Evolutionary conservation across 2,888 invertebrate genomes (phyloP), one percentile per base, ranked within the genome.

Genomic region (Stramonita haemastoma): DNA sequence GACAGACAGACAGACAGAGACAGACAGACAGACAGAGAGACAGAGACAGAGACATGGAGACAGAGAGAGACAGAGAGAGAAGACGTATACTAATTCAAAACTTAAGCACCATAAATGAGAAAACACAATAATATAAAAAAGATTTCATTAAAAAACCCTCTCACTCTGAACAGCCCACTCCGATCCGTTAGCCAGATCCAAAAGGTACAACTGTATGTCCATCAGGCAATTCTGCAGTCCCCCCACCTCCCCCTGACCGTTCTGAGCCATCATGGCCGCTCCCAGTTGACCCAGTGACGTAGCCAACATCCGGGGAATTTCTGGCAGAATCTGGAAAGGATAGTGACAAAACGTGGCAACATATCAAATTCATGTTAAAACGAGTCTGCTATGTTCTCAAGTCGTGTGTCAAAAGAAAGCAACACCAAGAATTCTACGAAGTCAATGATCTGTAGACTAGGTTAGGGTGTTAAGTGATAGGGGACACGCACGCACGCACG

Each of bases 161-260:
- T 86, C 26, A 86, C 86, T 86, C 19, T 22, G 56, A 29, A 86
- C 60, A 34, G 86, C 86, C 86, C 86, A 86, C 8, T 86, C 86
- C 5, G 57, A 29, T 6, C 86, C 86, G 22, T 86, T 86, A 17
- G 86, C 57, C 32, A 86, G 86, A 66, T n/a, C n/a, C 86, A 86
- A 17, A 8, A 86, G 86, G 17, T 60, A 86, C 29, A 60, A 22
- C 32, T 60, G 57, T 19, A 86, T 0, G 66, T 86, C 86, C 13
- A 66, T 1, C 29, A 86, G 0, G 34, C 86, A 86, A 0, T 66
- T 26, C 26, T 13, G 4, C 36, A 83, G 46, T 26, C 46, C 81
- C 15, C 36, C 81, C 19, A 4, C 26, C 36, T 46, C 46, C 0
- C 29, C 77, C 4, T 22, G 26, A 6, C 32, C 19, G 17, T 19